Conservation (phyloP, 2,797 vertebrate genomes). For the Hyperoplus immaculatus region DNA sequence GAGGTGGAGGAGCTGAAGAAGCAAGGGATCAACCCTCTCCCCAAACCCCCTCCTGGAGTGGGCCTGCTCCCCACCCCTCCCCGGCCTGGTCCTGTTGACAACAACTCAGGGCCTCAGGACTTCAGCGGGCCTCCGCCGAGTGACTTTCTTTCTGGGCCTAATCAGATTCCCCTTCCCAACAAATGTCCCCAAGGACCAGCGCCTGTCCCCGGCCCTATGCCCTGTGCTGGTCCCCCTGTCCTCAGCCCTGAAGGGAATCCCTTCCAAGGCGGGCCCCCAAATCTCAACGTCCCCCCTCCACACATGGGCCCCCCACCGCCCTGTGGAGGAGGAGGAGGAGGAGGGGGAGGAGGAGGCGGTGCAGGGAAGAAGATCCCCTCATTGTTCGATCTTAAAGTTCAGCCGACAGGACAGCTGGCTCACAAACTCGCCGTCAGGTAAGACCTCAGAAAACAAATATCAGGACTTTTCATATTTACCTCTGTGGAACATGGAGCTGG, state of each 20-base stretch:
- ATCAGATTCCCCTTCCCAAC: slow-evolving; percentile 64
- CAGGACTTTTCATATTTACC: neutral
- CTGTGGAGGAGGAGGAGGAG: slow-evolving; percentile 58
- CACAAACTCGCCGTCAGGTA: slow-evolving; percentile 96
- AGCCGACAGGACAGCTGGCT: slow-evolving; percentile 94
- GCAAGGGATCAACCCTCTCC: slow-evolving; percentile 96
- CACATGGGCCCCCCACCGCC: slow-evolving; percentile 85
- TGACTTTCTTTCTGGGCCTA: slow-evolving; percentile 75
- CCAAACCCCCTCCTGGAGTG: slow-evolving; percentile 95
- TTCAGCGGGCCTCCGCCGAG: slow-evolving; percentile 62
- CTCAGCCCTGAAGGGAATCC: slow-evolving; percentile 75
- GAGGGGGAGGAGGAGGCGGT: slow-evolving; percentile 34
- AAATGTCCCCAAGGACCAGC: slow-evolving; percentile 70
- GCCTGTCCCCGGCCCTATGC: slow-evolving; percentile 70
- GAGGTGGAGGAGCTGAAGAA: slow-evolving; percentile 98
- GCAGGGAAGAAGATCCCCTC: slow-evolving; percentile 93
- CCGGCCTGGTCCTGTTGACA: slow-evolving; percentile 83
- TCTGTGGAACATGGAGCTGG: no score
- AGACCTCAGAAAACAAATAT: slow-evolving; percentile 26
- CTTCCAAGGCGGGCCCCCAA: slow-evolving; percentile 78
- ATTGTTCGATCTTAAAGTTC: slow-evolving; percentile 95
- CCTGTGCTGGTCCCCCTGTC: slow-evolving; percentile 68
- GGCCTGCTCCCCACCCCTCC: slow-evolving; percentile 95
- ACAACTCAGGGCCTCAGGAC: slow-evolving; percentile 72
- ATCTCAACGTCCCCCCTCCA: slow-evolving; percentile 78